Base-by-base conservation (phyloP, 2,113 vertebrate genomes). In the Tichodroma muraria region DNA sequence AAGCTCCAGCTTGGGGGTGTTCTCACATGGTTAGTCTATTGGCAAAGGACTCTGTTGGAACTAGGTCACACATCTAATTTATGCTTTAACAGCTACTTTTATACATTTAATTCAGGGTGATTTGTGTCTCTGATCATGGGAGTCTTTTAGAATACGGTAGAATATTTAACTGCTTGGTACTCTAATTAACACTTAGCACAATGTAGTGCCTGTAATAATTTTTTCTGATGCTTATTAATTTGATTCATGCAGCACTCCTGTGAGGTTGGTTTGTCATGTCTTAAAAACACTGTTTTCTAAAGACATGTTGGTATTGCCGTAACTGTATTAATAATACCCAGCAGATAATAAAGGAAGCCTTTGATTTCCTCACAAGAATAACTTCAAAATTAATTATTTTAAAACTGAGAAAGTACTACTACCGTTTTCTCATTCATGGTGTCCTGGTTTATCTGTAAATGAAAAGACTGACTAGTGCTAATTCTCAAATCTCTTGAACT, bases 261-360 rank as follows among this genome's bases (percentile, higher is more conserved):
- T 89, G 75, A 88, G 79, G 70, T 79, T 94, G 91, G 42, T 89
- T 95, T 89, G 47, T 92, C 89, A 73, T 65, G 45, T 92, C 82
- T 92, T 90, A 91, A 86, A 94, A 72, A 11, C 49, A 59, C 16
- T 66, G 60, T 91, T 92, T 94, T 78, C 60, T 85, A 84, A 68
- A 63, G 69, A 70, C n/a, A 24, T 83, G 21, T 93, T 72, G 81
- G 42, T 91, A 63, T 88, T 86, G 13, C 57, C 28, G 0, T 83
- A 64, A 88, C 59, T 94, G 56, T 90, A 61, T 84, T 95, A 60
- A 64, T 68, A 72, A 89, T 53, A 86, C 13, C 38, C 53, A 88
- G 37, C 49, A 79, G 76, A 93, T 84, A 96, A 95, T 95, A 93
- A 94, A 95, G 76, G 44, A 88, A 91, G 45, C n/a, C 64, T 89